Conservation (phyloP, 2,888 invertebrate species). For the Lasioglossum pauxillum region DNA sequence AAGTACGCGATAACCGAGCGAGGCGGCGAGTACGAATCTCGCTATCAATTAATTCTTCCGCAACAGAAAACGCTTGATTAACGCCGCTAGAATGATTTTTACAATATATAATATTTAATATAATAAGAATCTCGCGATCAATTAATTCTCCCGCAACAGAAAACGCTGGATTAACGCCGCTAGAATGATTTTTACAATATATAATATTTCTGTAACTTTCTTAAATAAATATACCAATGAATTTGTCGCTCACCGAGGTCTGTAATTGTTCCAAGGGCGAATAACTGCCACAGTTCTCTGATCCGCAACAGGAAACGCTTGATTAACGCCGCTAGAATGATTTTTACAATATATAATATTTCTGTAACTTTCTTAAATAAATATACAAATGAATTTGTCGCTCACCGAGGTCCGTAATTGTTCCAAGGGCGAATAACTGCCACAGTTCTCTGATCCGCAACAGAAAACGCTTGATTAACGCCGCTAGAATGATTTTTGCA, state of each 20-base stretch:
- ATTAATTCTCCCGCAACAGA: too few species aligned
- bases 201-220: too few species aligned
- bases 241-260: background rate
- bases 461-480: background rate
- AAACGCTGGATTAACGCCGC: background rate
- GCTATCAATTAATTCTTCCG: background rate
- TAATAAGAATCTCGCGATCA: too few species aligned
- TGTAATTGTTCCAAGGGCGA: background rate
- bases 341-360: too few species aligned
- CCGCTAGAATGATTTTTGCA: background rate
- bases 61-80: background rate
- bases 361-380: too few species aligned
- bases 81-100: background rate
- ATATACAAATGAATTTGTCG: background rate
- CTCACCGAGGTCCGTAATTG: background rate
- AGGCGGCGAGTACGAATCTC: background rate
- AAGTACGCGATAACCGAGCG: constrained; percentile 10
- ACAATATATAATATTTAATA: too few species aligned
- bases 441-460: background rate
- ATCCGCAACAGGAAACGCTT: background rate
- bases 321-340: background rate
- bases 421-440: background rate
- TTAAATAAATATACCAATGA: background rate
- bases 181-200: too few species aligned
- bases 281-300: background rate